These are phyloP conservation scores for Endotricha flammealis DNA, from an alignment of 2,888 invertebrate genomes.

Conservation along the genomic window DNA sequence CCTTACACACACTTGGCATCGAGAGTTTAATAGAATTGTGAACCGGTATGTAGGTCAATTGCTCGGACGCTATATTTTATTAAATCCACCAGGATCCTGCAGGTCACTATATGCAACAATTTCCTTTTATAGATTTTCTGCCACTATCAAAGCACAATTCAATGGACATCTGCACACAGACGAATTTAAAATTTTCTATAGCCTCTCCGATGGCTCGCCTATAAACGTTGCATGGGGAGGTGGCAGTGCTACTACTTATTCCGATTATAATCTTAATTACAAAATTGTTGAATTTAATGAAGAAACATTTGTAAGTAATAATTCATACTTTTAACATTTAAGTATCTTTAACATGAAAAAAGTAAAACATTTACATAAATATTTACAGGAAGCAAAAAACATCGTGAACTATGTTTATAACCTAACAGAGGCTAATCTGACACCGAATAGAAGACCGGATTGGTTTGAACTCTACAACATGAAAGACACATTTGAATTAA, in stretches of 20 bases:
- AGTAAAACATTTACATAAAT: too few relatives aligned
- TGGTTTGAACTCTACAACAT: conserved; percentile 90
- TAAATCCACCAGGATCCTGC: too few relatives aligned
- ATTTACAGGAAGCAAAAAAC: conserved; percentile 80
- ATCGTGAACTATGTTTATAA: conserved; percentile 86
- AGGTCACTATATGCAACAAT: too few relatives aligned
- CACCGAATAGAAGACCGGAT: conserved; percentile 73
- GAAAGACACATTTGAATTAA: conserved; percentile 80
- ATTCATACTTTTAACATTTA: too few relatives aligned
- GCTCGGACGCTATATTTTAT: too few relatives aligned
- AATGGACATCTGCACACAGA: conserved; percentile 90
- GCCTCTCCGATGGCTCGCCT: conserved; percentile 66
- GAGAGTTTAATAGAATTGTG: conserved; percentile 82
- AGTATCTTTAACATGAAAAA: too few relatives aligned
- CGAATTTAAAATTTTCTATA: conserved; percentile 84
- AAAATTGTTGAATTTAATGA: conserved; percentile 84
- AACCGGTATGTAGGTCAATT: conserved; percentile 80
- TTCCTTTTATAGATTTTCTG: conserved; percentile 82
- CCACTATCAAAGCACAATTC: conserved; percentile 87
- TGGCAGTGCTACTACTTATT: conserved; percentile 88
- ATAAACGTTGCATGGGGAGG: conserved; percentile 87
- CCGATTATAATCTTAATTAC: conserved; percentile 88
- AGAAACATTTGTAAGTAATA: conserved; percentile 70
- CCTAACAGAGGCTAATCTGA: conserved; percentile 83
- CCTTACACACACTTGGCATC: conserved; percentile 84